phyloP scores from a whole-genome alignment of 2,113 vertebrate genomes.

The Apeltes quadracus region DNA sequence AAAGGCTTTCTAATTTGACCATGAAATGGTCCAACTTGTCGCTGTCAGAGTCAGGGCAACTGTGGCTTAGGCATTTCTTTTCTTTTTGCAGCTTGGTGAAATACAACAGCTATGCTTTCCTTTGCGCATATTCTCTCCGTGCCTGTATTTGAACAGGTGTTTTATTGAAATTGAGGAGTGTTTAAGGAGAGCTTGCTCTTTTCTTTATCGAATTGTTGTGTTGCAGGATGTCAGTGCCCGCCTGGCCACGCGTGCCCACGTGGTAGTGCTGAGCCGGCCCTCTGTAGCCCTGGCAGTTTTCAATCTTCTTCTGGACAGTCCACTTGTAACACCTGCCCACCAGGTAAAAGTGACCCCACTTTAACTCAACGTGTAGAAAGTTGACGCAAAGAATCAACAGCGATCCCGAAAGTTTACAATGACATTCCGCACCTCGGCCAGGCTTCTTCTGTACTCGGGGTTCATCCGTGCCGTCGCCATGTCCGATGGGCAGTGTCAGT shows the following conservation, averaged over 20 bases:
- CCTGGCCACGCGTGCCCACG: constrained; percentile 83
- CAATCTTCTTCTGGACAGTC: constrained; percentile 76
- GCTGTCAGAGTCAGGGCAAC: constrained; percentile 46
- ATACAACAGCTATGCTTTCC: constrained; percentile 1
- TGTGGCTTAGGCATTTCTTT: constrained; percentile 29
- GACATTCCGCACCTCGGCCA: constrained; percentile 2
- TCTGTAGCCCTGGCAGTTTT: constrained; percentile 85
- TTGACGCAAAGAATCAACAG: constrained; percentile 13
- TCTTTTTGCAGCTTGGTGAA: constrained; percentile 17
- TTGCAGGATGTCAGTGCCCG: constrained; percentile 79
- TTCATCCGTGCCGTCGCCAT: constrained; percentile 76
- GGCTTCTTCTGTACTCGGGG: constrained; percentile 88
- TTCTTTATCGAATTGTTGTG: constrained; percentile 27
- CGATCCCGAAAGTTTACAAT: constrained; percentile 1
- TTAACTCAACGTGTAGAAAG: no score
- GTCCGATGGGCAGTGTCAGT: constrained; percentile 83
- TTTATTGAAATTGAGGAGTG: constrained; percentile 3
- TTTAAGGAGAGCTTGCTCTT: constrained; percentile 12
- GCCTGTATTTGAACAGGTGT: constrained; percentile 4
- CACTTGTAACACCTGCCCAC: constrained; percentile 62
- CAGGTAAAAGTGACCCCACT: no score
- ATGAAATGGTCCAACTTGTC: constrained; percentile 48
- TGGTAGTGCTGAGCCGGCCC: constrained; percentile 81
- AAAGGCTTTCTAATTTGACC: constrained; percentile 54
- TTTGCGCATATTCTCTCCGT: background rate